A percentile compares a stretch with the other conserved stretches of the same genome.
Conservation (phyloP, 2,888 invertebrate species). For the Eupithecia insigniata region DNA sequence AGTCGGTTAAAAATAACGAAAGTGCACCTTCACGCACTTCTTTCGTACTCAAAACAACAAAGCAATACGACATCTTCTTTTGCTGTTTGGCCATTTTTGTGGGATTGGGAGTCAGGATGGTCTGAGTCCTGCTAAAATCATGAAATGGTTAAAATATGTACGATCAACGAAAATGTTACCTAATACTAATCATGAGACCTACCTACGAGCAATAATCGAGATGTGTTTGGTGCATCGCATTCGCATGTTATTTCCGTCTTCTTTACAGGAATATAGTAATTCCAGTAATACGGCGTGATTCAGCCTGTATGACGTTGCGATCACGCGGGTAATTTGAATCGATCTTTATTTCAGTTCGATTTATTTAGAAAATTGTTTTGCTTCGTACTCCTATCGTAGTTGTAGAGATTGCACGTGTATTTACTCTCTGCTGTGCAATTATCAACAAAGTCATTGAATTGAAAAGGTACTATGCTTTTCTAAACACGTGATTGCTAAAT, state of each 20-base stretch:
- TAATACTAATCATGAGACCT: background rate
- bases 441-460: background rate
- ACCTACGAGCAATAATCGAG: background rate
- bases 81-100: no score
- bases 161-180: background rate
- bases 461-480: background rate
- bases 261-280: conserved; percentile 40
- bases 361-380: conserved; percentile 18
- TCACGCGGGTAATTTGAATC: conserved; percentile 50
- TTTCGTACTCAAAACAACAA: background rate
- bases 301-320: conserved; percentile 45
- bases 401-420: background rate
- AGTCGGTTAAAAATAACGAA: no score
- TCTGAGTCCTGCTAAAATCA: no score
- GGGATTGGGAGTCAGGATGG: no score
- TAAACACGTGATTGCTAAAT: background rate
- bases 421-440: background rate
- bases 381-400: background rate
- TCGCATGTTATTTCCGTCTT: conserved; percentile 40
- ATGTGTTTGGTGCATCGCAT: conserved; percentile 34
- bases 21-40: background rate
- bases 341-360: conserved; percentile 47
- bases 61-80: background rate
- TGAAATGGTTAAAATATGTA: background rate
- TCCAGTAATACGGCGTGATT: conserved; percentile 47